A percentile compares a stretch with the other conserved stretches of the same genome.
phyloP scores from a whole-genome alignment of 35 echinoderm and acorn worm genomes.

The Lytechinus pictus region DNA sequence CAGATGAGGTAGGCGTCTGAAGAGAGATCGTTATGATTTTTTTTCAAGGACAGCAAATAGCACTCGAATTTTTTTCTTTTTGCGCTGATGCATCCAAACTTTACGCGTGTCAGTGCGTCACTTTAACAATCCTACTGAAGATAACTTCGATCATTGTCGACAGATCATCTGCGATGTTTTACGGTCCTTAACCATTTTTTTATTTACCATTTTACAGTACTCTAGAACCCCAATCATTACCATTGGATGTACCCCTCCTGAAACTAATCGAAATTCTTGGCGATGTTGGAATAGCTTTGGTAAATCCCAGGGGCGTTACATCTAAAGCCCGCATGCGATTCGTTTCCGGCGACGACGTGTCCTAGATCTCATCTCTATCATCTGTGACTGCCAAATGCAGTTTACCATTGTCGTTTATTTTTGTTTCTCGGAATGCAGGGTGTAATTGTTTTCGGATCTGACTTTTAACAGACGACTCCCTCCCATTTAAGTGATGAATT shows the following conservation, averaged over 20 bases:
- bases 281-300: slow-evolving; percentile 10
- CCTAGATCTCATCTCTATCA: neutral
- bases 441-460: neutral
- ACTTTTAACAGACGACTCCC: neutral
- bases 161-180: neutral
- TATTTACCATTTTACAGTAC: neutral
- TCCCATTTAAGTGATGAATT: neutral
- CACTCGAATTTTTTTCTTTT: no score
- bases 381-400: neutral
- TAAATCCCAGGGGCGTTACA: neutral
- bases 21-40: no score
- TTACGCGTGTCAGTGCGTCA: no score
- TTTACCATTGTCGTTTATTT: neutral
- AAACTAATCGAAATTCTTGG: neutral
- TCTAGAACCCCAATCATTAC: neutral
- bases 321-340: neutral
- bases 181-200: neutral
- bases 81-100: no score
- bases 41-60: no score
- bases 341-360: neutral
- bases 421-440: neutral
- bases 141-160: neutral
- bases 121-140: neutral
- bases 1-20: no score
- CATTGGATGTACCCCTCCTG: neutral